Conservation (phyloP, 2,888 invertebrate genomes). For the Atethmia centrago region DNA sequence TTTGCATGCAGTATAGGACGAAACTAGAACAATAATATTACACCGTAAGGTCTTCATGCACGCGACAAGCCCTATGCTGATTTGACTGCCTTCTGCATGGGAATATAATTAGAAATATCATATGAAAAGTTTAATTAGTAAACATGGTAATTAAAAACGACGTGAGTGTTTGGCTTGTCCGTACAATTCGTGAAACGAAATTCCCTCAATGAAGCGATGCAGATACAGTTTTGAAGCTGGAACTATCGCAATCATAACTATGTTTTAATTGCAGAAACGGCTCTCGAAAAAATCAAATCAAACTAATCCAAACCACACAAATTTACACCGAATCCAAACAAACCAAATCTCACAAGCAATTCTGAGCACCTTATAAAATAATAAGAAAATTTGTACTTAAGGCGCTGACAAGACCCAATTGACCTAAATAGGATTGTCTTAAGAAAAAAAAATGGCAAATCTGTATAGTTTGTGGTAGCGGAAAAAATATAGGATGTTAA, state of each 20-base stretch:
- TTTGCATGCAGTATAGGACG: no score
- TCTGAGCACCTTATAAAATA: neutral
- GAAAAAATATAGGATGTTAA: no score
- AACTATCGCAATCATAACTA: neutral
- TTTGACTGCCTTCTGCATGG: no score
- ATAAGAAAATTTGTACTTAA: neutral
- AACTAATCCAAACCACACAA: no score
- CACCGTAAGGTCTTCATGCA: no score
- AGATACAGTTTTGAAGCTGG: neutral
- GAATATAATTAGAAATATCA: neutral
- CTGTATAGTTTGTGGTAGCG: no score
- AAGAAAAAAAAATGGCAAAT: no score
- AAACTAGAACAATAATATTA: no score
- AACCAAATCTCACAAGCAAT: neutral
- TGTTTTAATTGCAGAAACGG: neutral
- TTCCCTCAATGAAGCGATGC: neutral
- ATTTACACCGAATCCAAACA: no score
- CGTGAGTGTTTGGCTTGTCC: neutral
- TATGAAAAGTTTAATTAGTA: neutral
- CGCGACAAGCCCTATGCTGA: no score
- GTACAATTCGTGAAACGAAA: neutral
- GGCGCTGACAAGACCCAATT: no score
- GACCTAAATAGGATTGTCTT: no score
- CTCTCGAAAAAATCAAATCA: neutral
- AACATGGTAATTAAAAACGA: neutral